Evolutionary conservation across 2,888 invertebrate species (phyloP), one percentile per base, ranked within the genome.

Genomic region (Amphimallon solstitiale): DNA sequence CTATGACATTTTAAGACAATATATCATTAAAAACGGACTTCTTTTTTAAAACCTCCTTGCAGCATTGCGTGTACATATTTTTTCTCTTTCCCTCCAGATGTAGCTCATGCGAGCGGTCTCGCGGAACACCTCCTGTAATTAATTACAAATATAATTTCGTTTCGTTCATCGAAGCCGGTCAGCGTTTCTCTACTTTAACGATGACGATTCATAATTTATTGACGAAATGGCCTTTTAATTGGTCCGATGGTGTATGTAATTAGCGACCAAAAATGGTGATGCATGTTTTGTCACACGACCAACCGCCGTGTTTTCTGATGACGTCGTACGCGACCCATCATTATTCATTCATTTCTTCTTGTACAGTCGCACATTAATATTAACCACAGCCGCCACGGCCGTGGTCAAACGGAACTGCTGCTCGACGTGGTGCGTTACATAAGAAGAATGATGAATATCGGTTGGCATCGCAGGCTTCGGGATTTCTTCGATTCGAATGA

Each of bases 231-330:
- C 37, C 37, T 54, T 54, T 54, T 54, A 54, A 54, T 54, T 38
- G 54, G 38, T 19, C 19, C 54, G 54, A 54, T 54, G 54, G 56
- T 65, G 66, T 68, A 63, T 69, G 70, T 71, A 72, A 71, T 72
- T 73, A 71, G 70, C 62, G 65, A 63, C 61, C 67, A 45, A 23
- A 54, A 63, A 45, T 63, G 29, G 62, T 66, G 34, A 23, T 51
- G 17, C 40, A 45, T 63, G 52, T 54, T 63, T 63, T 63, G 63
- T 63, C 63, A 51, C 43, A 63, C 52, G 63, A 54, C 40, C 54
- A 54, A 63, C 63, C 54, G 63, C 63, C 45, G 63, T 17, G 63
- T 19, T 35, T 21, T 52, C 45, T 45, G 43, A 59, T 43, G 21
- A 19, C 52, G 61, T 38, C 6, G 37, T 12, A 12, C 14, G 17